Base-by-base conservation (phyloP, 1,140 invertebrate species). In the Heliconius congener region DNA sequence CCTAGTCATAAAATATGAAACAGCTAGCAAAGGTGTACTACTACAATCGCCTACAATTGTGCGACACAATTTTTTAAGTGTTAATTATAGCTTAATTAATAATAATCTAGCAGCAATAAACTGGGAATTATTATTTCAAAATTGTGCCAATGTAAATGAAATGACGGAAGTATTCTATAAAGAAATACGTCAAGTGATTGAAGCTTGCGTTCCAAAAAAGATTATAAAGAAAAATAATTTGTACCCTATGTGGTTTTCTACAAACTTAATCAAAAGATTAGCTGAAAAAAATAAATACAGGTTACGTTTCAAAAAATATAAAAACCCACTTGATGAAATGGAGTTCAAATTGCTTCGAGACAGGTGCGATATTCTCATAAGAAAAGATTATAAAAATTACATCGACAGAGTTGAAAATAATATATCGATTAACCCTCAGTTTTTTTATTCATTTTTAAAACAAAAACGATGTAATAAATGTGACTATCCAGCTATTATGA, bases 291-390 rank as follows among this genome's bases (percentile, higher is more conserved):
- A 76, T 66, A 76, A 76, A 73, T 55, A 76, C n/a, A 77, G 79
- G 55, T 50, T 73, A 16, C 9, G 19, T 18, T 80, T 50, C 60
- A 76, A 77, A 77, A 82, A 77, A 72, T 82, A 74, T 77, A 74
- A 72, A 46, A 83, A 83, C 57, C 77, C 82, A 42, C 70, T 80
- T 50, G 82, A 83, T 73, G 66, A 82, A 57, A 77, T 79, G 11
- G 71, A 71, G 66, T 79, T 77, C 50, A 70, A 74, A 52, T 23
- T 76, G 19, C 55, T 79, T 34, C 50, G 74, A 66, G 74, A 76
- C 39, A 52, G 77, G 19, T 82, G 81, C 52, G 71, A 71, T 52
- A 27, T 55, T 52, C 23, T 81, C 19, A 80, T 75, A n/a, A 60
- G 66, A 42, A n/a, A 30, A 8, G 60, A 52, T n/a, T 82, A 77